These are phyloP conservation scores for Lynx canadensis DNA, from an alignment of 2,113 vertebrate species.

Conservation along the genomic window DNA sequence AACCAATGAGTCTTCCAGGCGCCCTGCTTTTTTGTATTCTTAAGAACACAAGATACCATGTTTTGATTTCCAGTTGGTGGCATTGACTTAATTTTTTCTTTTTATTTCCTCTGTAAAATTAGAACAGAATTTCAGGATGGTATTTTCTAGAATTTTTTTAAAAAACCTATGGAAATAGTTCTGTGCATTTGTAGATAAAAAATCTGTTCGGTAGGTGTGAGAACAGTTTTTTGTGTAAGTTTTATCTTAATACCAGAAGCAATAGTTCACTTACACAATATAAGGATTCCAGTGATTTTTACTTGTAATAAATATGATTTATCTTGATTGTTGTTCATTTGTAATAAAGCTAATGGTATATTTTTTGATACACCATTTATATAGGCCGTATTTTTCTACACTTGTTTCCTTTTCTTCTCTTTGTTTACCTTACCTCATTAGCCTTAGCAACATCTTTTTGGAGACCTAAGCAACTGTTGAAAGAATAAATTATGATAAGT, in stretches of 20 bases:
- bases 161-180: neutral
- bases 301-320: neutral
- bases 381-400: neutral
- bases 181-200: neutral
- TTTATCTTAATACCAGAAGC: neutral
- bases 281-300: neutral
- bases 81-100: neutral
- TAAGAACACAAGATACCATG: neutral
- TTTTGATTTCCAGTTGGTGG: neutral
- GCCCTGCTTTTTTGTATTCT: neutral
- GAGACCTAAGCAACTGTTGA: neutral
- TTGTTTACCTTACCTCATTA: neutral
- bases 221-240: neutral
- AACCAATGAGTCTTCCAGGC: too few species aligned
- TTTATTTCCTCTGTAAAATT: neutral
- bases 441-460: neutral
- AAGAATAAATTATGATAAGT: neutral
- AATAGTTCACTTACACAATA: neutral
- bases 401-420: neutral
- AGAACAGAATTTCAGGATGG: neutral
- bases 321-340: neutral
- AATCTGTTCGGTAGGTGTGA: neutral
- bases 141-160: neutral
- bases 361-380: neutral
- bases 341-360: neutral